These are phyloP conservation scores for Barbus barbus DNA, from an alignment of 2,113 vertebrate species.

Conservation along the genomic window DNA sequence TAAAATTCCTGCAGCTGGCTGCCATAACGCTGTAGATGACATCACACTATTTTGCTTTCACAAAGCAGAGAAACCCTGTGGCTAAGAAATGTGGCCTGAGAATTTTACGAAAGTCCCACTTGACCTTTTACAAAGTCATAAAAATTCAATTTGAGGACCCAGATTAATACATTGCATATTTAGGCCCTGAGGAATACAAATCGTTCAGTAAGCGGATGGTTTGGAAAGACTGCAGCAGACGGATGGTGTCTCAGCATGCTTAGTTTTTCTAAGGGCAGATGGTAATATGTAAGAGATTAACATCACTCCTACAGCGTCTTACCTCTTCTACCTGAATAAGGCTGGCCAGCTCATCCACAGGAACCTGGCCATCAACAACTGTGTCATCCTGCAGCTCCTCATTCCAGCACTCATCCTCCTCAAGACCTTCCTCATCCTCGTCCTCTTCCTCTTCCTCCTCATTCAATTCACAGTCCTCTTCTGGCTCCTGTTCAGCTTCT, in stretches of 20 bases:
- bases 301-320: slow-evolving; percentile 16
- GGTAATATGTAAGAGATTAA: slow-evolving; percentile 34
- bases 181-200: neutral
- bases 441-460: slow-evolving; percentile 67
- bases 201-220: neutral
- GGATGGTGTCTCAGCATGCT: slow-evolving; percentile 36
- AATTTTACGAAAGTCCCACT: neutral
- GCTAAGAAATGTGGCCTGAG: neutral
- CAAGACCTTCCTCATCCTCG: slow-evolving; percentile 57
- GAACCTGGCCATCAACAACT: slow-evolving; percentile 73
- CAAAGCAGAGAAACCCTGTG: neutral
- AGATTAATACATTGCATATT: neutral
- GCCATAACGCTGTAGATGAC: slow-evolving; percentile 3
- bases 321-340: slow-evolving; percentile 90
- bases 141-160: neutral
- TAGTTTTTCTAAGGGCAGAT: slow-evolving; percentile 27
- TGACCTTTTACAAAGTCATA: neutral
- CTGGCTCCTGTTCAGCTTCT: slow-evolving; percentile 33
- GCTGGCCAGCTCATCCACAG: slow-evolving; percentile 88
- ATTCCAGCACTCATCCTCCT: slow-evolving; percentile 66
- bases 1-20: slow-evolving; percentile 32
- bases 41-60: slow-evolving; percentile 32
- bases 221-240: neutral
- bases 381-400: slow-evolving; percentile 69
- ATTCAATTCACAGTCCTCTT: slow-evolving; percentile 53